Base-by-base conservation (phyloP, 53 echinoderm and acorn worm species). In the Crossaster papposus region DNA sequence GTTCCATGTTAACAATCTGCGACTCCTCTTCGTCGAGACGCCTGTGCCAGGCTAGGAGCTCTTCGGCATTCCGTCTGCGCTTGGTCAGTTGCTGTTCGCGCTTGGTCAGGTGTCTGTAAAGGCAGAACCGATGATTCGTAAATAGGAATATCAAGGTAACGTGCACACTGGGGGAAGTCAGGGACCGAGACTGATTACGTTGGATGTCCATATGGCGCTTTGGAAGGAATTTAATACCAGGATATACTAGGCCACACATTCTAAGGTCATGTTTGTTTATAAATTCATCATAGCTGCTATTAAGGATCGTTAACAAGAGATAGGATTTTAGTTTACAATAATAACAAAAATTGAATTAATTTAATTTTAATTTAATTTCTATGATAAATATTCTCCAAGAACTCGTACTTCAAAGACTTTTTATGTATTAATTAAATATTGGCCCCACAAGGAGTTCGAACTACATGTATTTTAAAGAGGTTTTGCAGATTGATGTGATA, bases 31-130 rank as follows among this genome's bases (percentile, higher is more conserved):
- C 93, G 79, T 97, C 98, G 31, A 97, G 92, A 0, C 93, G 93
- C 74, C 96, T 90, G 86, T 97, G 96, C 97, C 97, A 97, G 34
- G 95, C 95, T 3, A 97, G 73, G 31, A 97, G 92, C 80, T 97
- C 97, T 68, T 97, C 95, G 0, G 94, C 98, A 32, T 95, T 96
- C 77, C 91, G 91, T 26, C 94, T 83, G 33, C 95, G 84, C 86
- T 92, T 95, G 85, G 77, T 92, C 80, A 97, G 89, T 82, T 96
- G 94, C 90, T 93, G 89, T 90, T 94, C 93, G 33, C 98, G 93
- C 82, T 94, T 97, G 72, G 93, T 93, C 62, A 97, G 88, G 70
- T 90, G 55, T 75, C 98, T 97, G 75, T 4, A 53, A 18, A 9
- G 65, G 63, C 73, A 79, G 23, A 77, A 81, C 11, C 38, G 79